A percentile compares a stretch with the other conserved stretches of the same genome.
phyloP scores from a whole-genome alignment of 2,888 invertebrate genomes.

The Brachynemurus nebulosus region DNA sequence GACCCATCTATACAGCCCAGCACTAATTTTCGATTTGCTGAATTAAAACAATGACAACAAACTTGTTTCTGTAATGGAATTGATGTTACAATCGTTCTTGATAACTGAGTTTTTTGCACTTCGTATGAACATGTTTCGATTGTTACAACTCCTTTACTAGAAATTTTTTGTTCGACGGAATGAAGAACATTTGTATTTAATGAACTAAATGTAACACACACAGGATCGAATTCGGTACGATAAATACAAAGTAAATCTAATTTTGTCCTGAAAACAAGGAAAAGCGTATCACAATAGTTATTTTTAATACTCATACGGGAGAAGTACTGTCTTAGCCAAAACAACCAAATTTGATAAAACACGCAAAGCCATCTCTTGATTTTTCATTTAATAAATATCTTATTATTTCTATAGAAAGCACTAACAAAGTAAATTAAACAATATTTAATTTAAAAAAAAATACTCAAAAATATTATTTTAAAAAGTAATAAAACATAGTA shows the following conservation, averaged over 20 bases:
- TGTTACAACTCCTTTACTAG: conserved; percentile 52
- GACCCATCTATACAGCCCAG: conserved; percentile 77
- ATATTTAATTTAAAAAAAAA: too few species aligned
- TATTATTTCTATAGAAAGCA: too few species aligned
- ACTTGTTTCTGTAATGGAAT: conserved; percentile 58
- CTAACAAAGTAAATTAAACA: too few species aligned
- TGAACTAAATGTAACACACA: conserved; percentile 65
- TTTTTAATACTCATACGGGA: too few species aligned
- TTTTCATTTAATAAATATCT: too few species aligned
- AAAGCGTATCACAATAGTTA: too few species aligned
- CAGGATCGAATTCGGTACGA: conserved; percentile 77
- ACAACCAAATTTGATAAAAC: too few species aligned
- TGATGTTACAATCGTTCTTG: conserved; percentile 49
- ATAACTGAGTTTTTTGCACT: conserved; percentile 42
- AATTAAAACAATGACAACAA: conserved; percentile 50
- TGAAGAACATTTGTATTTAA: conserved; percentile 55
- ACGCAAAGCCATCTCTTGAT: too few species aligned
- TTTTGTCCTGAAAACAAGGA: conserved; percentile 37
- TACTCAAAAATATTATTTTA: neutral
- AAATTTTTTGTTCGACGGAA: conserved; percentile 71
- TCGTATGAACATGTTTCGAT: conserved; percentile 55
- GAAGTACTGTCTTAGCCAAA: too few species aligned
- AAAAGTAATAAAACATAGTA: neutral
- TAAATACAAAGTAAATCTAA: conserved; percentile 65
- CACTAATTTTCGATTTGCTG: conserved; percentile 58